Percentiles rank a stretch among this genome's conserved stretches.
phyloP scores from a whole-genome alignment of 2,797 vertebrate genomes.

The Myotis myotis region DNA sequence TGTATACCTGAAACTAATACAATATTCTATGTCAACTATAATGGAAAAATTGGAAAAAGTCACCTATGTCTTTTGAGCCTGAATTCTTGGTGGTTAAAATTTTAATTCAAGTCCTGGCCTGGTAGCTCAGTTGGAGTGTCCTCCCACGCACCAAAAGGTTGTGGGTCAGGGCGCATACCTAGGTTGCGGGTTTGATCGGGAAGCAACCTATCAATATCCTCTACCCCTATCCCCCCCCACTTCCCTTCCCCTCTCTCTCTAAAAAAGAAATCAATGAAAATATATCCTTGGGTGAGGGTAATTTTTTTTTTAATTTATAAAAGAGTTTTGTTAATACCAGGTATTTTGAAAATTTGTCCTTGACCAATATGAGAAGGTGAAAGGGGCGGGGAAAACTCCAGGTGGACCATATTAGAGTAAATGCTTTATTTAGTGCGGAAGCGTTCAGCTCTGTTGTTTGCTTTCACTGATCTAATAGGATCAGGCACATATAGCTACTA shows the following conservation, averaged over 20 bases:
- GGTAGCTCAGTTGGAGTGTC: neutral
- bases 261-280: neutral
- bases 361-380: neutral
- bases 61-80: neutral
- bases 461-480: neutral
- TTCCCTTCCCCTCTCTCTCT: neutral
- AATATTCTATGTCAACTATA: neutral
- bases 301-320: neutral
- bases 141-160: neutral
- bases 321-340: conserved; percentile 36
- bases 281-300: neutral
- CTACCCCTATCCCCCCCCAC: too few relatives aligned
- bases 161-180: neutral
- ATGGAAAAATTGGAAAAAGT: neutral
- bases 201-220: neutral
- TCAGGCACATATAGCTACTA: neutral
- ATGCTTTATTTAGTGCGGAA: conserved; percentile 2
- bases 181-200: neutral
- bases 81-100: conserved; percentile 50
- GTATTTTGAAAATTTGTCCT: conserved; percentile 33
- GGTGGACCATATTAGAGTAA: neutral
- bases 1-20: neutral
- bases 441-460: neutral
- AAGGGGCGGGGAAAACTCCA: neutral
- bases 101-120: neutral